Evolutionary conservation across 2,888 invertebrate genomes (phyloP).

Genomic region (Pyrgus malvae): DNA sequence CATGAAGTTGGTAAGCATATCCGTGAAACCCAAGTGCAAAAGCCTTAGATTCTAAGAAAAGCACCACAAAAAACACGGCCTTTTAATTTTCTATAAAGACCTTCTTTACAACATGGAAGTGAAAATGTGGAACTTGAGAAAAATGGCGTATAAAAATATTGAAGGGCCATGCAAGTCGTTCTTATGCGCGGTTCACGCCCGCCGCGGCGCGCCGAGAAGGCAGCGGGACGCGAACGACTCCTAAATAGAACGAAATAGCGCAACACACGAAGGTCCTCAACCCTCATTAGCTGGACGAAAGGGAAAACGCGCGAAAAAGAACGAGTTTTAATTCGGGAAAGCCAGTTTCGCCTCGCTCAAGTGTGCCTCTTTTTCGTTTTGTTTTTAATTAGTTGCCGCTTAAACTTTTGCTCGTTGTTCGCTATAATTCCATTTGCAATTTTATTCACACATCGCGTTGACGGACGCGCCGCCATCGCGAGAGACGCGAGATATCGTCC

Average conservation of each 20-base stretch:
- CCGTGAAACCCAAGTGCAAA: neutral
- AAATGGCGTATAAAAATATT: slow-evolving; percentile 8
- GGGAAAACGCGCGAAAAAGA: slow-evolving; percentile 67
- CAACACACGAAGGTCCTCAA: slow-evolving; percentile 62
- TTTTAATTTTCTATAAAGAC: neutral
- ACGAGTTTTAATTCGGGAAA: slow-evolving; percentile 65
- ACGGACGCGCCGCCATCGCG: slow-evolving; percentile 39
- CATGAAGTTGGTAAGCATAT: too few species aligned
- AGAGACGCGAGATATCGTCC: slow-evolving; percentile 1
- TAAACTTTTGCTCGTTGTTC: slow-evolving; percentile 65
- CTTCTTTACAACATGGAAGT: neutral
- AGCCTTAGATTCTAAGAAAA: neutral
- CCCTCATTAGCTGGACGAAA: slow-evolving; percentile 73
- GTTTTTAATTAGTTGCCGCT: slow-evolving; percentile 75
- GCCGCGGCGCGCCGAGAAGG: slow-evolving; percentile 13
- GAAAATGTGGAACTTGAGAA: neutral
- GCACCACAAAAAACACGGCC: too few species aligned
- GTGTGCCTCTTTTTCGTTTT: slow-evolving; percentile 60
- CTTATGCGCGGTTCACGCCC: slow-evolving; percentile 1
- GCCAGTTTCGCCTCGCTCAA: slow-evolving; percentile 60
- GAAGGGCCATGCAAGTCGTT: slow-evolving; percentile 8
- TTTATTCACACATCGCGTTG: slow-evolving; percentile 38
- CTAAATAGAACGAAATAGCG: slow-evolving; percentile 45
- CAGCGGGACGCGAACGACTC: slow-evolving; percentile 36
- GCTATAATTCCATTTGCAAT: slow-evolving; percentile 46